phyloP scores from a whole-genome alignment of 1,140 invertebrate species.

The Acromyrmex charruanus region DNA sequence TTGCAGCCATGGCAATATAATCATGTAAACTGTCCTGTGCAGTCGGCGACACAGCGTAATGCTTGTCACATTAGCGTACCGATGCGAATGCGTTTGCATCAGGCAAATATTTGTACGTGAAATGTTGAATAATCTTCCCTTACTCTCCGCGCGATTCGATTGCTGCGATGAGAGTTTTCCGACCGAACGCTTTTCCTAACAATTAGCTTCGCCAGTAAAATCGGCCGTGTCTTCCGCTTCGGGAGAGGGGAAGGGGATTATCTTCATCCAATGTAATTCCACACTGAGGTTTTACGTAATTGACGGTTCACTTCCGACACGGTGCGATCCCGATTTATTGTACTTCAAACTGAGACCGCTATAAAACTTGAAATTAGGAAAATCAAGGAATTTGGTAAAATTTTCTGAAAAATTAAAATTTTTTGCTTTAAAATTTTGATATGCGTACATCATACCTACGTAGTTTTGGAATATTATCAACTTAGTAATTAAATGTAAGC shows the following conservation, averaged over 20 bases:
- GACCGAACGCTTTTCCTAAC: background rate
- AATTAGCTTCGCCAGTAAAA: slow-evolving; percentile 32
- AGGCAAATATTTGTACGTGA: slow-evolving; percentile 66
- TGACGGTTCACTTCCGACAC: background rate
- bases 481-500: no score
- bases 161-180: background rate
- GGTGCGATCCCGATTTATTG: background rate
- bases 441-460: no score
- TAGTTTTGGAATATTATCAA: no score
- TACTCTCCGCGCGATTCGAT: background rate
- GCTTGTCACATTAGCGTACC: slow-evolving; percentile 58
- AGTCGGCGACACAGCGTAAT: background rate
- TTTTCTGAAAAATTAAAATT: no score
- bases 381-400: no score
- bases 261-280: background rate
- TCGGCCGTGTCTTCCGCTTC: slow-evolving; percentile 18
- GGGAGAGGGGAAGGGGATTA: background rate
- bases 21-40: slow-evolving; percentile 35
- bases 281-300: slow-evolving; percentile 15
- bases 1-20: slow-evolving; percentile 16
- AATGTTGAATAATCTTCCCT: slow-evolving; percentile 29
- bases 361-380: no score
- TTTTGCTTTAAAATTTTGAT: no score
- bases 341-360: background rate
- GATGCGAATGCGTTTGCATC: slow-evolving; percentile 24